Percentiles rank a stretch among this genome's conserved stretches.
phyloP scores from a whole-genome alignment of 2,113 vertebrate species.

The Leptobrachium ailaonicum region DNA sequence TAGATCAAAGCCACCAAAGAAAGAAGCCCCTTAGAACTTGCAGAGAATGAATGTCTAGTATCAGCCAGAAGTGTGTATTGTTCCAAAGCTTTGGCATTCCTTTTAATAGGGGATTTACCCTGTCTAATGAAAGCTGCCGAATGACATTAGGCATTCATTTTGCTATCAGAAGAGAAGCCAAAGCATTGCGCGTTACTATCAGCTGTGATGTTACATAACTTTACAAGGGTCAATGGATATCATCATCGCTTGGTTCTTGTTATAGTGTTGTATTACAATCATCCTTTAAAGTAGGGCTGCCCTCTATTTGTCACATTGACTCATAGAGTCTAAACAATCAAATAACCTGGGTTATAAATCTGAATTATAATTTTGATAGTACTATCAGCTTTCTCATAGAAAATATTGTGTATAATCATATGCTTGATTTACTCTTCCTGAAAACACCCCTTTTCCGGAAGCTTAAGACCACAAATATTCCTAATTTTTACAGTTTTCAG shows the following conservation, averaged over 20 bases:
- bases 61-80: slow-evolving; percentile 42
- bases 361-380: too few species aligned
- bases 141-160: slow-evolving; percentile 16
- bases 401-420: too few species aligned
- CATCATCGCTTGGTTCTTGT: background rate
- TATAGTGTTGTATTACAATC: too few species aligned
- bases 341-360: too few species aligned
- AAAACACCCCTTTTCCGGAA: too few species aligned
- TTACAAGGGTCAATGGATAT: background rate
- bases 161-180: slow-evolving; percentile 34
- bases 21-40: slow-evolving; percentile 48
- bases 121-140: slow-evolving; percentile 38
- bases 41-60: slow-evolving; percentile 44
- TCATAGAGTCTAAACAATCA: too few species aligned
- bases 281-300: too few species aligned
- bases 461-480: too few species aligned
- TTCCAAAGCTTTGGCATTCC: slow-evolving; percentile 51
- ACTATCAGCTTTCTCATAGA: too few species aligned
- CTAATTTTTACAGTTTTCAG: too few species aligned
- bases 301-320: too few species aligned
- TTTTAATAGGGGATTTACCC: slow-evolving; percentile 41
- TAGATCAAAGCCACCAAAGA: slow-evolving; percentile 28
- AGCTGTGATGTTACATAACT: slow-evolving; percentile 29
- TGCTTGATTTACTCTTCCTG: too few species aligned
- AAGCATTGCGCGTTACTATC: slow-evolving; percentile 10